Evolutionary conservation across 2,113 vertebrate species (phyloP), one percentile per base, ranked within the genome.

Genomic region (Shinisaurus crocodilurus): DNA sequence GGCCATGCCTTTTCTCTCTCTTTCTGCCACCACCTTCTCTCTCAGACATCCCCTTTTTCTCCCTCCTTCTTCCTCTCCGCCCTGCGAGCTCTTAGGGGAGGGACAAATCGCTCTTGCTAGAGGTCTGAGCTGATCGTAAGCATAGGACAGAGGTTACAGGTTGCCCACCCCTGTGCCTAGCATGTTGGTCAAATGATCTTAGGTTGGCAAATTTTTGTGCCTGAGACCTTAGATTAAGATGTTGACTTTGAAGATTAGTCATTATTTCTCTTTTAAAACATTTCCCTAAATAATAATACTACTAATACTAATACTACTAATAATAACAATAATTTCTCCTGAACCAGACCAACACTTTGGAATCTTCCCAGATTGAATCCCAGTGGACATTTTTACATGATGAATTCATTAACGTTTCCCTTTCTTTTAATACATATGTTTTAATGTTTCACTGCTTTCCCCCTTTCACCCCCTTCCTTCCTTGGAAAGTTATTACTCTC

Each of bases 351-450:
- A 81, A 2, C 69, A 6, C 82, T 92, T 90, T 85, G 25, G 50
- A 91, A 63, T 91, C 54, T 29, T 85, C 32, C 29, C 77, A 0
- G 0, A 63, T 84, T 75, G 89, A 88, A 70, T 34, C 3, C 54
- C 0, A 0, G 43, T 32, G 60, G 50, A 84, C 18, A 57, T 90
- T 94, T 43, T 54, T 86, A 80, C 89, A 88, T 67, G 83, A 82
- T 23, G 8, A 90, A 74, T n/a, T 93, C 0, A 63, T 87, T 91
- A 92, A 54, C 9, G 88, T 29, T 90, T 93, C 63, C 89, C 34
- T 92, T 91, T 20, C 32, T 65, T 95, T 95, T 91, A 84, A 94
- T 92, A 72, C 70, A 89, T 82, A 95, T 37, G 18, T 94, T 45
- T 20, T 45, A 90, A 45, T 25, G 34, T 86, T 92, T 85, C 94